Conservation (phyloP, 2,113 vertebrate species). For the Poicephalus meyeri region DNA sequence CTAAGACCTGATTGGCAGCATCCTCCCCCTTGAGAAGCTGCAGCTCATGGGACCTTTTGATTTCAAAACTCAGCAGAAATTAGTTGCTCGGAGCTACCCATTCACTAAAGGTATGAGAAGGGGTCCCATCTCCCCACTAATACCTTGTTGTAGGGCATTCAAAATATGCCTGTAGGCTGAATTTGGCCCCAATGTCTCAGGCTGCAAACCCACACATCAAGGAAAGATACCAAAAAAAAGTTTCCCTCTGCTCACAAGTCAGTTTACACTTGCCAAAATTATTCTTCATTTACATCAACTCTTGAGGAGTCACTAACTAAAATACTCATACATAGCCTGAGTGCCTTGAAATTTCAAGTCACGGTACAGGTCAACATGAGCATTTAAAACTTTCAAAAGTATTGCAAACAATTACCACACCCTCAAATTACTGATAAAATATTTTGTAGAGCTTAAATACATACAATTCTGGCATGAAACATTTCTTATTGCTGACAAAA, state of each 20-base stretch:
- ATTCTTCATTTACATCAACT: neutral
- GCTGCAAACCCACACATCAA: neutral
- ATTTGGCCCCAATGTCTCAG: neutral
- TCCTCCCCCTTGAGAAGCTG: neutral
- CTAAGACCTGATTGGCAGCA: neutral
- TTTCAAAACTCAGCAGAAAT: neutral
- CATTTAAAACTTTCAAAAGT: neutral
- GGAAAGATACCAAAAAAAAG: neutral
- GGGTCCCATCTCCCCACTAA: neutral
- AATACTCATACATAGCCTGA: neutral
- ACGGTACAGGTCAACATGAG: neutral
- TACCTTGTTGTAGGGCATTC: neutral
- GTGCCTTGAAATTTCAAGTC: neutral
- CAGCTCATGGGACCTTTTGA: neutral
- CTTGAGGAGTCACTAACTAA: neutral
- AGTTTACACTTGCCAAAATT: neutral
- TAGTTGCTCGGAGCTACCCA: neutral
- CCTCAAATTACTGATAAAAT: conserved; percentile 30
- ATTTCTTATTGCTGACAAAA: neutral
- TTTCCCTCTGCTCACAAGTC: neutral
- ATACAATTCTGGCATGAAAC: neutral
- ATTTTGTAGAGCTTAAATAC: conserved; percentile 6
- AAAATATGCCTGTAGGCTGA: neutral
- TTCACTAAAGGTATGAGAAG: neutral
- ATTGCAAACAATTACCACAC: conserved; percentile 43